A percentile compares a stretch with the other conserved stretches of the same genome.
Evolutionary conservation across 1,140 invertebrate species (phyloP).

Genomic region (Drosophila carrolli): DNA sequence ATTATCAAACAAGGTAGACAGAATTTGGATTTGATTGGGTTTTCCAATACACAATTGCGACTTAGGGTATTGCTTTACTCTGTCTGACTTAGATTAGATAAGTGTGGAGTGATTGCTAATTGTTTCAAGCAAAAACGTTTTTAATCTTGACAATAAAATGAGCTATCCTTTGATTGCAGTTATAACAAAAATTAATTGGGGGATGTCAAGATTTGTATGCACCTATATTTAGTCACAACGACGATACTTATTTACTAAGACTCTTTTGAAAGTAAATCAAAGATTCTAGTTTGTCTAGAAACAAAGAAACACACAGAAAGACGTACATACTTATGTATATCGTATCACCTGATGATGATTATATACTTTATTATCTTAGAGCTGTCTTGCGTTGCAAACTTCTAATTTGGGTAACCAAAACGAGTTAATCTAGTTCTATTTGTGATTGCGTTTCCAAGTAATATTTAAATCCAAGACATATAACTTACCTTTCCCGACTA

Average conservation of each 20-base stretch:
- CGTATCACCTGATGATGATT: too few species aligned
- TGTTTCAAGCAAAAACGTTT: background rate
- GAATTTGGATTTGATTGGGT: background rate
- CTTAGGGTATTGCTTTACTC: background rate
- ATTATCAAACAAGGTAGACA: background rate
- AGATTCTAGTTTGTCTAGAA: too few species aligned
- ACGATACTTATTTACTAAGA: too few species aligned
- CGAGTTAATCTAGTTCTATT: background rate
- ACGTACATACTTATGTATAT: too few species aligned
- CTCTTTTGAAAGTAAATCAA: too few species aligned
- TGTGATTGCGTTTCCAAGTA: background rate
- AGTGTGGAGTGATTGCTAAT: background rate
- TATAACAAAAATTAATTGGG: too few species aligned
- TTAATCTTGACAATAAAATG: background rate
- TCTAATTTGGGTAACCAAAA: background rate
- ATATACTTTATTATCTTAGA: too few species aligned
- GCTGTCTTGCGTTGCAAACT: too few species aligned
- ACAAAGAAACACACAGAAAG: too few species aligned
- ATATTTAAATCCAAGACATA: constrained; percentile 12
- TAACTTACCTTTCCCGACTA: constrained; percentile 7
- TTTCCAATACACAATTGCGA: background rate
- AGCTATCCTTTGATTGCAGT: too few species aligned
- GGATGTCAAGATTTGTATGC: too few species aligned
- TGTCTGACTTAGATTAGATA: background rate
- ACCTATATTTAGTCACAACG: too few species aligned